Evolutionary conservation across 2,797 vertebrate species (phyloP), one percentile per base, ranked within the genome.

Genomic region (Triplophysa yarkandensis): DNA sequence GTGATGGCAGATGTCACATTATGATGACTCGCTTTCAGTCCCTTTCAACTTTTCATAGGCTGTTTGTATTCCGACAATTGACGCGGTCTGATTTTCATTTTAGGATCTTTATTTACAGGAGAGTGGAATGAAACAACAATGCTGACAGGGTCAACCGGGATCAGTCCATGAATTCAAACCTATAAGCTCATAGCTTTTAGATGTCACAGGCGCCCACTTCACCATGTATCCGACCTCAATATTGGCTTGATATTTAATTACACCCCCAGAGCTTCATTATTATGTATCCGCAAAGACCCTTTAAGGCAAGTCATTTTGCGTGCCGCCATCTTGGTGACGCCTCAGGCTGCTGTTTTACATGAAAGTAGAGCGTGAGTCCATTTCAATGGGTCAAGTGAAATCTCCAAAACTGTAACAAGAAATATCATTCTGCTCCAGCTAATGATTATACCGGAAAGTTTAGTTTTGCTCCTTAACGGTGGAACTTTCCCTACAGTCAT

Each of bases 1-100:
- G 60, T 27, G 52, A 4, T 43, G 14, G 32, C 50, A 54, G 70
- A 52, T 41, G 30, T 62, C 17, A 46, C 28, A 72, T 43, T 41
- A 63, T 55, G 60, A 71, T 71, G 43, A 19, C 46, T 19, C 23
- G 34, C 16, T 64, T 54, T 41, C 34, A 72, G 9, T 71, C 16
- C 11, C 10, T 50, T 10, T 57, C 60, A 62, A 19, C 28, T 25
- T n/a, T n/a, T 61, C 17, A 4, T 32, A 16, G 1, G 4, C 2
- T 34, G 32, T 41, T 64, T 21, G 28, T 52, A n/a, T 41, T 54
- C 4, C 3, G 30, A 54, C 25, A 72, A 41, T 4, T 54, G 23
- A 39, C 32, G 54, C 2, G 43, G 28, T n/a, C 36, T 48, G 52
- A 34, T 58, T 58, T 58, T 58, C 17, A 19, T 27, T 28, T 6